phyloP scores from a whole-genome alignment of 2,888 invertebrate genomes.

The Sesamia inferens region DNA sequence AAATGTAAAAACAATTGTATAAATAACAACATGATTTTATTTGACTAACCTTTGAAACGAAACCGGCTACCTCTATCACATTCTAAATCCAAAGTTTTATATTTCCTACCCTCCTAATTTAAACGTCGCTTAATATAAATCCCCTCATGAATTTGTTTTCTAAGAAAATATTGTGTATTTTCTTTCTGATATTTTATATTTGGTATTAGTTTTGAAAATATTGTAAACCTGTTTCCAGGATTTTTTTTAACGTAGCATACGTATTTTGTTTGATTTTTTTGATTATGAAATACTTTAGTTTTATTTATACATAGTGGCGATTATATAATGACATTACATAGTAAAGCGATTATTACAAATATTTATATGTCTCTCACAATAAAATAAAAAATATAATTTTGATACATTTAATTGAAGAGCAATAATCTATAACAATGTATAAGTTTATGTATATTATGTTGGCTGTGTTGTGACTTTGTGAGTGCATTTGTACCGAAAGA shows the following conservation, averaged over 20 bases:
- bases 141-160: constrained; percentile 69
- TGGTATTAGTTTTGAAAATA: constrained; percentile 19
- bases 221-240: constrained; percentile 2
- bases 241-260: too few relatives aligned
- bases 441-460: too few relatives aligned
- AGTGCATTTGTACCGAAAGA: too few relatives aligned
- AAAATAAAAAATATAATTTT: too few relatives aligned
- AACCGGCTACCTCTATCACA: constrained; percentile 30
- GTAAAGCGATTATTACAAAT: too few relatives aligned
- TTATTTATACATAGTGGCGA: neutral
- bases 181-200: constrained; percentile 40
- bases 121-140: constrained; percentile 71
- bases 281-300: neutral
- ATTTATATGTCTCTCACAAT: too few relatives aligned
- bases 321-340: too few relatives aligned
- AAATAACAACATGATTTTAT: neutral
- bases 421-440: too few relatives aligned
- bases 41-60: neutral
- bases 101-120: constrained; percentile 68
- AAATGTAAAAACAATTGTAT: too few relatives aligned
- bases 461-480: too few relatives aligned
- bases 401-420: too few relatives aligned
- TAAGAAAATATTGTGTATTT: constrained; percentile 63
- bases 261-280: neutral
- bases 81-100: constrained; percentile 45